Percentiles rank a stretch among this genome's conserved stretches.
These are phyloP conservation scores for Onychorhynchus coronatus DNA, from an alignment of 2,113 vertebrate genomes.

Conservation along the genomic window DNA sequence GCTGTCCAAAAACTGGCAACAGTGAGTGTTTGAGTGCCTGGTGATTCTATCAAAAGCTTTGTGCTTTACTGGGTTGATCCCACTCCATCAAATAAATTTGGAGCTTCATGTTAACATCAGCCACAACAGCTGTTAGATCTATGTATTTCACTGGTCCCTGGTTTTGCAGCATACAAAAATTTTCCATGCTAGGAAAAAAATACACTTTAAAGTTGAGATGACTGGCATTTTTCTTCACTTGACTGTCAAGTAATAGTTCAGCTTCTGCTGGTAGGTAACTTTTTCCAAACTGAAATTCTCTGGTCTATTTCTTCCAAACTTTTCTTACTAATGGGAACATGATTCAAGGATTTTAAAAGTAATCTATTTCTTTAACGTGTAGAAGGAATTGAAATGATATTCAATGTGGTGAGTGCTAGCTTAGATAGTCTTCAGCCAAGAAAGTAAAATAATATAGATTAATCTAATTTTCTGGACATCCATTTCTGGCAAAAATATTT, in stretches of 20 bases:
- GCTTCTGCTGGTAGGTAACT: too few relatives aligned
- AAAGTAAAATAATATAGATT: not conserved
- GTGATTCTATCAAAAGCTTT: not conserved
- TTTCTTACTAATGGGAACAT: not conserved
- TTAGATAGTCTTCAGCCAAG: not conserved
- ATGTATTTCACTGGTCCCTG: not conserved
- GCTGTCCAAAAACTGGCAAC: slow-evolving; percentile 94
- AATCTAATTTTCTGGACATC: not conserved
- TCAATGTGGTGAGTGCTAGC: not conserved
- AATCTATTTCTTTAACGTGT: not conserved
- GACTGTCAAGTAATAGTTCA: not conserved
- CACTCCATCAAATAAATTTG: rapidly evolving
- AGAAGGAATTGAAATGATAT: not conserved
- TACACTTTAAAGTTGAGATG: not conserved
- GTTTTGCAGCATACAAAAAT: not conserved
- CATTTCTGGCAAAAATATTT: not conserved
- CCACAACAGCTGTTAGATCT: not conserved
- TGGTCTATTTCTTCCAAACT: not conserved
- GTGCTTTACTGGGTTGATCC: not conserved
- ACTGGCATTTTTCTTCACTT: not conserved
- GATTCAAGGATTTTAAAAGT: not conserved
- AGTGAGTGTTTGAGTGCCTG: slow-evolving; percentile 71
- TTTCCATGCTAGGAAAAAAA: not conserved
- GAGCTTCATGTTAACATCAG: not conserved
- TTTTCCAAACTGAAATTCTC: not conserved